These are phyloP conservation scores for Vidua macroura DNA, from an alignment of 2,113 vertebrate genomes.

Conservation along the genomic window DNA sequence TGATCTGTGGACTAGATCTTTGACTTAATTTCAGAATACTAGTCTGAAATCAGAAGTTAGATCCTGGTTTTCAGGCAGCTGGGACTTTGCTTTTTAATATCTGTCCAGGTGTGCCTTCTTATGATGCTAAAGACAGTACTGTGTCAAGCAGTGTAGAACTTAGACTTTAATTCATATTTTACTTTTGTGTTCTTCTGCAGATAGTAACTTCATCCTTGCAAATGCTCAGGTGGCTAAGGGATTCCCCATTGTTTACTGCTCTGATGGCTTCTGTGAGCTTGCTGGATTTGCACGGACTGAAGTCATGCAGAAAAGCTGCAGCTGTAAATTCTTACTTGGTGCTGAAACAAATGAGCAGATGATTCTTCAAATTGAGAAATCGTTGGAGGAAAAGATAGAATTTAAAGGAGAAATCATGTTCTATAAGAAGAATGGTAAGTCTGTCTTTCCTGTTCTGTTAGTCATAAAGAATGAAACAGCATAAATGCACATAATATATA, in stretches of 20 bases:
- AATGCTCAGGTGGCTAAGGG: conserved; percentile 96
- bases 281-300: conserved; percentile 92
- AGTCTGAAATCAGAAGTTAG: background rate
- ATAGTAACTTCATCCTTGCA: conserved; percentile 98
- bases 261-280: conserved; percentile 98
- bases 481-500: background rate
- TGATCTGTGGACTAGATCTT: background rate
- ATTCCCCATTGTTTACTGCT: conserved; percentile 98
- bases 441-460: background rate
- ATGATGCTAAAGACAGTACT: background rate
- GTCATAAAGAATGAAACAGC: background rate
- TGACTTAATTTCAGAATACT: background rate
- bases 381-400: conserved; percentile 91
- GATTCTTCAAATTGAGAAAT: conserved; percentile 91
- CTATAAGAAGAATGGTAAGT: conserved; percentile 89
- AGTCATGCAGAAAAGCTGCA: conserved; percentile 99
- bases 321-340: conserved; percentile 95
- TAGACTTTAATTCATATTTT: background rate
- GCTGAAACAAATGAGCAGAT: conserved; percentile 90
- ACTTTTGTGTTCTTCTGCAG: conserved; percentile 72
- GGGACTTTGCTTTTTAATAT: background rate
- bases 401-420: conserved; percentile 98
- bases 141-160: background rate
- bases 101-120: background rate
- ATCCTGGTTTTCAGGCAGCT: background rate